phyloP scores from a whole-genome alignment of 2,113 vertebrate species.

The Sphyrna mokarran region DNA sequence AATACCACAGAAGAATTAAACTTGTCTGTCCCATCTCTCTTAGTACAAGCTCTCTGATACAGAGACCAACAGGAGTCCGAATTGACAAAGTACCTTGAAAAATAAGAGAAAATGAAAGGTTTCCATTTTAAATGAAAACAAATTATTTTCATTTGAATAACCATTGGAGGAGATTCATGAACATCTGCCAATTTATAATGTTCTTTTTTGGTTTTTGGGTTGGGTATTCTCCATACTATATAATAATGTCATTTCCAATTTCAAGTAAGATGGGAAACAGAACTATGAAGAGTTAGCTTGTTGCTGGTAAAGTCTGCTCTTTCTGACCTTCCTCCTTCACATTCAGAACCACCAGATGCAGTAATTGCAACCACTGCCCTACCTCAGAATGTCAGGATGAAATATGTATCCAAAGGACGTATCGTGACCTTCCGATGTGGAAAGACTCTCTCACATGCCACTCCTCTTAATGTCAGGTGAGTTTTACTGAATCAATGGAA shows the following conservation, averaged over 20 bases:
- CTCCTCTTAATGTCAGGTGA: slow-evolving; percentile 61
- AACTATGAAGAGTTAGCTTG: neutral
- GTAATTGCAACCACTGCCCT: slow-evolving; percentile 49
- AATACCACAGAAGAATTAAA: neutral
- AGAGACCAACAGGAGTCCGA: neutral
- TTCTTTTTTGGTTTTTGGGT: neutral
- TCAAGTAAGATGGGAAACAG: neutral
- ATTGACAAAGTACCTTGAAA: neutral
- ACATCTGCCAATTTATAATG: neutral
- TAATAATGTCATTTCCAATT: neutral
- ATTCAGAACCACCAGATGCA: slow-evolving; percentile 54
- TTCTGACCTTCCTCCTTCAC: neutral
- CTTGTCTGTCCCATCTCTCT: neutral
- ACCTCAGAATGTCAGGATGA: slow-evolving; percentile 56
- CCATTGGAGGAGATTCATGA: neutral
- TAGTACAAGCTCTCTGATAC: neutral
- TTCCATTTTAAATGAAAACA: neutral
- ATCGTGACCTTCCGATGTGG: slow-evolving; percentile 70
- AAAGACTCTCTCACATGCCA: slow-evolving; percentile 41
- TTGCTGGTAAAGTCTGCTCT: neutral
- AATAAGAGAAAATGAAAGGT: neutral
- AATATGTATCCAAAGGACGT: slow-evolving; percentile 61
- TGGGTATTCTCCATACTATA: neutral
- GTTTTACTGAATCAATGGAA: neutral
- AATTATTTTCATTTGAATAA: neutral